Evolutionary conservation across 2,888 invertebrate species (phyloP), one percentile per base, ranked within the genome.

Genomic region (Rhogogaster chlorosoma): DNA sequence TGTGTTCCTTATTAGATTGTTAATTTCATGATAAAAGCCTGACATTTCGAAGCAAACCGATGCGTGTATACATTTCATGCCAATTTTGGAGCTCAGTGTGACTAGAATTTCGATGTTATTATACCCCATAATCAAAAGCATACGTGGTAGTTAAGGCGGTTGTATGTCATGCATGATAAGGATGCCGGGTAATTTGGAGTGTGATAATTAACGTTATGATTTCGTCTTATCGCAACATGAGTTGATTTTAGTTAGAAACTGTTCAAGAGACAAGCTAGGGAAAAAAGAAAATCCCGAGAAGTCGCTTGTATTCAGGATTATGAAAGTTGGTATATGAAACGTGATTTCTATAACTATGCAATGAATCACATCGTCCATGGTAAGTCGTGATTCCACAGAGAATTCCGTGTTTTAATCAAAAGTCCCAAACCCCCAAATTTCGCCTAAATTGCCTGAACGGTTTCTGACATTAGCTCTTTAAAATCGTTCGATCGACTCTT

Each of bases 111-210:
- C 22, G 53, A 77, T 32, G 26, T 45, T 75, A 75, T 29, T 26
- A 77, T 53, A 29, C 26, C n/a, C 29, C 38, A 10, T 67, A 61
- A 70, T 83, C 83, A 83, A 42, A 45, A 83, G 42, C 83, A 67
- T 45, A 36, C 42, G 67, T 67, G 61, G 3, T 80, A 38, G 36
- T 80, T 57, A 49, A 61, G 36, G 57, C 42, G 49, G 29, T 67
- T 85, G 85, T 85, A 89, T 88, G 89, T 91, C 90, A 91, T 91
- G 91, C 92, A 91, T 92, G 91, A 89, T 90, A 91, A 92, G 90
- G 89, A 91, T 90, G 89, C 88, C 88, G 88, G 88, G 89, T 91
- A 90, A 91, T 91, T 91, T 67, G 32, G 67, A 26, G 45, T 29
- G 61, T 26, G 88, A 89, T 91, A 91, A 91, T 91, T 91, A 91